These are phyloP conservation scores for Drosophila parabipectinata DNA, from an alignment of 1,140 invertebrate species.

Conservation along the genomic window DNA sequence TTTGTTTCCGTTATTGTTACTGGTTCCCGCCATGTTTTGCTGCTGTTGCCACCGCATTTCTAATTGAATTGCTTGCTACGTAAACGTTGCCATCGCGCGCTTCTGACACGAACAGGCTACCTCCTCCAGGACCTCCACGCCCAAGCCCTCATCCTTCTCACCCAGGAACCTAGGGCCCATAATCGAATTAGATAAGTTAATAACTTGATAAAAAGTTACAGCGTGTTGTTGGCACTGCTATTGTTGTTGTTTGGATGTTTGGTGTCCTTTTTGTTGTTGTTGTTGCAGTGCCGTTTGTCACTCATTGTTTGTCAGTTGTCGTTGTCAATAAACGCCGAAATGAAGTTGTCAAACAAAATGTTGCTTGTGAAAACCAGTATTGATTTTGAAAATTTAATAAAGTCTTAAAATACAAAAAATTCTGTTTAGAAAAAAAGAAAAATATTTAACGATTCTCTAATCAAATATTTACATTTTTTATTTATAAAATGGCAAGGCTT, in stretches of 20 bases:
- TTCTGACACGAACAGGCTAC: conserved; percentile 40
- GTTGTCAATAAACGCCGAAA: conserved; percentile 74
- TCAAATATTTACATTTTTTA: neutral
- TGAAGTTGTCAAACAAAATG: conserved; percentile 68
- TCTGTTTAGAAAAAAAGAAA: neutral
- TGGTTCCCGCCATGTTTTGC: conserved; percentile 31
- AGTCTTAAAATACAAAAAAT: neutral
- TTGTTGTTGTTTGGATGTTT: conserved; percentile 32
- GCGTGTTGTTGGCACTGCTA: conserved; percentile 39
- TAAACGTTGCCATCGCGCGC: conserved; percentile 59
- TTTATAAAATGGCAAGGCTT: neutral
- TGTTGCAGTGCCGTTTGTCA: conserved; percentile 40
- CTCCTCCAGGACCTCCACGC: conserved; percentile 21
- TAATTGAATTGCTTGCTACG: conserved; percentile 79
- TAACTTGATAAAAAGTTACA: conserved; percentile 82
- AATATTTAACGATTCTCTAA: neutral
- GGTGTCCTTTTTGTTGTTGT: conserved; percentile 32
- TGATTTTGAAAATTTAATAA: conserved; percentile 41
- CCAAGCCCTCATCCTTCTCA: neutral
- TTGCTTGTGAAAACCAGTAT: conserved; percentile 36
- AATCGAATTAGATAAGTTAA: conserved; percentile 83
- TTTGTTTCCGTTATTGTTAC: conserved; percentile 16
- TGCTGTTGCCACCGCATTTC: conserved; percentile 67
- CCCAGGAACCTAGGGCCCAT: conserved; percentile 49
- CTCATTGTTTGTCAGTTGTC: conserved; percentile 76